Percentiles rank a stretch among this genome's conserved stretches.
Evolutionary conservation across 2,888 invertebrate genomes (phyloP).

Genomic region (Tetrapedia diversipes): DNA sequence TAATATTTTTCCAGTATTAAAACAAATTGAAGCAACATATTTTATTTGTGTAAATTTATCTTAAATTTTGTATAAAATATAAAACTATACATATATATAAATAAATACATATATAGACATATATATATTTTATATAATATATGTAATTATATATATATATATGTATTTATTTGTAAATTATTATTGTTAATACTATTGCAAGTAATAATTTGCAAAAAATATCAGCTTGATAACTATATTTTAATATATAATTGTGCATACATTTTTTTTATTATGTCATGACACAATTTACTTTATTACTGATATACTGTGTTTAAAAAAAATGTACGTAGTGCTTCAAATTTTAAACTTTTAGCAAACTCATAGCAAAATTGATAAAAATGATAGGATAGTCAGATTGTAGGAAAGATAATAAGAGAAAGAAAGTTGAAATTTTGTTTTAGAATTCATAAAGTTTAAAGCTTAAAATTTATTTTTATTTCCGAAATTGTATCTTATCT

Average conservation of each 20-base stretch:
- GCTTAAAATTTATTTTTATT: conserved; percentile 13
- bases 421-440: no score
- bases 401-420: not conserved
- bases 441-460: not conserved
- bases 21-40: conserved; percentile 47
- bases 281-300: not conserved
- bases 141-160: conserved; percentile 30
- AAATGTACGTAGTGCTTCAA: not conserved
- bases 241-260: conserved; percentile 8
- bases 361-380: not conserved
- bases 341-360: not conserved
- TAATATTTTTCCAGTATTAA: conserved; percentile 77
- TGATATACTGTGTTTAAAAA: not conserved
- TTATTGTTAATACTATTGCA: conserved; percentile 1
- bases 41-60: conserved; percentile 45
- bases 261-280: conserved; percentile 9
- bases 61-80: conserved; percentile 37
- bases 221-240: not conserved
- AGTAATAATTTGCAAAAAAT: conserved; percentile 16
- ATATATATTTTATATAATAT: conserved; percentile 17
- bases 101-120: conserved; percentile 4
- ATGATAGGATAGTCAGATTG: not conserved
- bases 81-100: conserved; percentile 13
- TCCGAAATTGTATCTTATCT: conserved; percentile 5
- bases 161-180: conserved; percentile 33